Conservation (phyloP, 2,113 vertebrate species). For the Casuarius casuarius region DNA sequence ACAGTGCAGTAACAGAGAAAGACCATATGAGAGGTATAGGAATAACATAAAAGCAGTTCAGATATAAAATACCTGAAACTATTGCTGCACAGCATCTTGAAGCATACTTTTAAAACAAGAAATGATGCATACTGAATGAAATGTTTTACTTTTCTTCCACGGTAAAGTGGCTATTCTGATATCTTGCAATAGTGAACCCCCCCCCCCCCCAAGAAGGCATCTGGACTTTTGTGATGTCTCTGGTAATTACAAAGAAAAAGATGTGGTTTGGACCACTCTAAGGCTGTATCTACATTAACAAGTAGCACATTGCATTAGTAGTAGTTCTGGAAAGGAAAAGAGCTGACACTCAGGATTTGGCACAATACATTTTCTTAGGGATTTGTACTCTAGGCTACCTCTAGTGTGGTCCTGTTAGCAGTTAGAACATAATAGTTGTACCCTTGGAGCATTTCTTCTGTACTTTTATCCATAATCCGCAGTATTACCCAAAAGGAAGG, state of each 20-base stretch:
- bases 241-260: background rate
- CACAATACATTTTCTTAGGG: background rate
- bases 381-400: background rate
- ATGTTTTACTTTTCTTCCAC: background rate
- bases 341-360: background rate
- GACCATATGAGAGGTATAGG: background rate
- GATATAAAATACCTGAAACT: background rate
- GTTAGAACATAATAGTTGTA: background rate
- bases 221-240: background rate
- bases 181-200: background rate
- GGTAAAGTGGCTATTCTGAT: background rate
- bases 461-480: background rate
- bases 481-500: background rate
- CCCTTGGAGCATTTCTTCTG: fast-evolving
- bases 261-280: background rate
- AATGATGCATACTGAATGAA: background rate
- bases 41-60: background rate
- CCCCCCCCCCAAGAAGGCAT: background rate
- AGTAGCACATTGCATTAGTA: background rate
- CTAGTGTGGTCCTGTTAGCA: background rate
- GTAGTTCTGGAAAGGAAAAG: background rate
- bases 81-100: background rate
- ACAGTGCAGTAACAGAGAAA: background rate
- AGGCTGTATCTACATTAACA: background rate
- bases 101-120: background rate